Evolutionary conservation across 2,888 invertebrate species (phyloP), one percentile per base, ranked within the genome.

Genomic region (Notodonta ziczac): DNA sequence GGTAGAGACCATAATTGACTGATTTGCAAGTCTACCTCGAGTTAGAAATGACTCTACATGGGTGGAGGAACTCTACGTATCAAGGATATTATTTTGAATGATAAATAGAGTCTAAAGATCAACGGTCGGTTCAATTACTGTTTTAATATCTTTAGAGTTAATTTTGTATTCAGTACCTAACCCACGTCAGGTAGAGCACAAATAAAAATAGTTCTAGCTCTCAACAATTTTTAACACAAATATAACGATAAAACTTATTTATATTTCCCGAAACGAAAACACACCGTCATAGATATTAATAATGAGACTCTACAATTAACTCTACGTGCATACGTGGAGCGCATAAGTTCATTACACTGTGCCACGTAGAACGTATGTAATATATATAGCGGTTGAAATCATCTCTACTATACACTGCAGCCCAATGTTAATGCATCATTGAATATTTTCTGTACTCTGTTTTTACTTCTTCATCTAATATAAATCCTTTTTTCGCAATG

Each of bases 361-460:
- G 8, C 10, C 57, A 62, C 65, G 75, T 73, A 76, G 70, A 75
- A 72, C 68, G 68, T 69, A 72, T 78, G 61, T 73, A 68, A 72
- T 78, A 60, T 73, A 68, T 67, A 64, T 69, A 69, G 66, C 55
- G 65, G 55, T 61, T 76, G 83, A 84, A 85, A 83, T 78, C 88
- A 82, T 84, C 89, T 86, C 88, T 87, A 82, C 84, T 80, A 69
- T 86, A 80, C 83, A 87, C 63, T 83, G 76, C 61, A 0, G 72
- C 80, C 72, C 80, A 59, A 44, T 44, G 35, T 62, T 70, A 72
- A 14, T 57, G 44, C 9, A 13, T 55, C n/a, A 50, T 14, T 42
- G 44, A 4, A 54, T 35, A 0, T 8, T 55, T 40, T 7, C 10
- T 50, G 7, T 50, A 50, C 3, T 50, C 3, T n/a, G 46, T 10